phyloP scores from a whole-genome alignment of 2,797 vertebrate genomes.

The Acomys russatus region DNA sequence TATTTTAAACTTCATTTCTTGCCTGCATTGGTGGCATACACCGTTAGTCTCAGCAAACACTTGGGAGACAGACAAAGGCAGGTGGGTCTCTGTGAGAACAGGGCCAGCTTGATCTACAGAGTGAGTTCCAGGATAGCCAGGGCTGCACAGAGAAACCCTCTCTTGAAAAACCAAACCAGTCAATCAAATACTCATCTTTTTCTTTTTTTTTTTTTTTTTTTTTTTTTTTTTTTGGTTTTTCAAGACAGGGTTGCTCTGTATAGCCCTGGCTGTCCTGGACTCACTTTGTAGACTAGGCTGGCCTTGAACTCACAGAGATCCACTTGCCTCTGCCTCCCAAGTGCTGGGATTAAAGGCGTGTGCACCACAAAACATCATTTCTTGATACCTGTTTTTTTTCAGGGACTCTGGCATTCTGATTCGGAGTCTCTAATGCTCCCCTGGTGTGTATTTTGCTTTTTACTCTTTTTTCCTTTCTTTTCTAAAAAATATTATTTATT shows the following conservation, averaged over 20 bases:
- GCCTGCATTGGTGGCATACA: neutral
- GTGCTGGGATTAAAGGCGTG: too few species aligned
- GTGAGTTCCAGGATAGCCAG: neutral
- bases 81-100: neutral
- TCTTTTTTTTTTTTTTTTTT: too few species aligned
- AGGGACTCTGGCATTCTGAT: conserved; percentile 3
- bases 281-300: too few species aligned
- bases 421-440: neutral
- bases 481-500: neutral
- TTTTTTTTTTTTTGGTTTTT: too few species aligned
- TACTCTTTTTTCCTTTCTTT: neutral
- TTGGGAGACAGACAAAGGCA: neutral
- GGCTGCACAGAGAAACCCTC: neutral
- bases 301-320: too few species aligned
- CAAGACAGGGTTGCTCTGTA: too few species aligned
- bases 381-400: neutral
- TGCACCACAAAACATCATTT: neutral
- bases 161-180: neutral
- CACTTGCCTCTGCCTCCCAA: too few species aligned
- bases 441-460: conserved; percentile 15
- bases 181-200: neutral
- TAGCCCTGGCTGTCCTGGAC: too few species aligned
- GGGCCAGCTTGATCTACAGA: neutral
- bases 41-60: neutral
- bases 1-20: conserved; percentile 9